Conservation (phyloP, 1,140 invertebrate genomes). For the Bursaphelenchus mucronatus region DNA sequence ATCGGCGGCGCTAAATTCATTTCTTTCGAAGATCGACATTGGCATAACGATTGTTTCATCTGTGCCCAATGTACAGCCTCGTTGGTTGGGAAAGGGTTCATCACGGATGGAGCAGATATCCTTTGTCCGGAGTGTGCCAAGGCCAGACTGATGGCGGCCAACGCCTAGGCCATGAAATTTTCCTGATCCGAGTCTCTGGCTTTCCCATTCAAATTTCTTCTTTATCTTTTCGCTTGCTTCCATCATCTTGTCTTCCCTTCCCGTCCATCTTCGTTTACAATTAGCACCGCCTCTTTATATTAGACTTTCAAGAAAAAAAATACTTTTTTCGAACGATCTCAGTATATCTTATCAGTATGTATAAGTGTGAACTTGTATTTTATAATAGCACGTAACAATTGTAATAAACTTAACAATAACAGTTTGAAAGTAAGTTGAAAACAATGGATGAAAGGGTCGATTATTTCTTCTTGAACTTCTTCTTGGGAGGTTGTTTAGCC, state of each 20-base stretch:
- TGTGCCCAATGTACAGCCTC: constrained; percentile 88
- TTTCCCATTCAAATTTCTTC: constrained; percentile 2
- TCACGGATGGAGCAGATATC: constrained; percentile 91
- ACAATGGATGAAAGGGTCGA: not conserved
- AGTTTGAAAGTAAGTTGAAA: not conserved
- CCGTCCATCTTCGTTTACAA: no score
- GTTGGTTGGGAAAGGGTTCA: constrained; percentile 94
- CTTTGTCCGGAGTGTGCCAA: constrained; percentile 98
- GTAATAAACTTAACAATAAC: not conserved
- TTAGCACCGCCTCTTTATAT: no score
- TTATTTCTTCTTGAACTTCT: not conserved
- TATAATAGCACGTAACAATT: constrained; percentile 2
- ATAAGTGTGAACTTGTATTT: not conserved
- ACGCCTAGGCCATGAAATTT: constrained; percentile 26
- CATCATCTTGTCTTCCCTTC: not conserved
- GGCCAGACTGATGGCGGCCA: constrained; percentile 55
- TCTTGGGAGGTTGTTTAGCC: not conserved
- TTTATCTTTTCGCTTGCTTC: not conserved
- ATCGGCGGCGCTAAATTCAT: constrained; percentile 98
- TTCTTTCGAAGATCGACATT: constrained; percentile 97
- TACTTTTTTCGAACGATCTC: not conserved
- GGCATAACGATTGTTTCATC: constrained; percentile 66
- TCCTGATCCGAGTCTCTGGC: not conserved
- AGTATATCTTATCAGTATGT: not conserved
- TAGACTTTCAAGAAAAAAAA: not conserved